These are phyloP conservation scores for Dryobota labecula DNA, from an alignment of 2,888 invertebrate species.

Conservation along the genomic window DNA sequence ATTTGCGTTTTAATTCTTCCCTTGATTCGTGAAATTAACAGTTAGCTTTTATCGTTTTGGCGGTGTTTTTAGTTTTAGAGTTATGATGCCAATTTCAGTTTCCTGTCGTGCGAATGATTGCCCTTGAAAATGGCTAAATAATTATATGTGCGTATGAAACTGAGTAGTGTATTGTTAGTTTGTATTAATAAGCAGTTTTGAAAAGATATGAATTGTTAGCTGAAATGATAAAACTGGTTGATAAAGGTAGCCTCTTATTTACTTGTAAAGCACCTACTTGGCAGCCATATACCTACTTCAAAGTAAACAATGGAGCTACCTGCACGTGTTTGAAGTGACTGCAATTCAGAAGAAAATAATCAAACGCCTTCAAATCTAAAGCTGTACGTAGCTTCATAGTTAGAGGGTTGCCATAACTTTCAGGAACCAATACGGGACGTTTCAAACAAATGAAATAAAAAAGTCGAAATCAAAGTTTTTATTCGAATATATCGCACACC, in stretches of 20 bases:
- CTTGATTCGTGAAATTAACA: constrained; percentile 24
- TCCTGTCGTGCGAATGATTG: constrained; percentile 48
- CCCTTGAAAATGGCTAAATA: constrained; percentile 47
- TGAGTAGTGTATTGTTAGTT: not conserved
- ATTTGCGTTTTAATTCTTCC: constrained; percentile 23
- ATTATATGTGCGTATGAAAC: constrained; percentile 9
- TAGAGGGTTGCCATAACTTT: no score
- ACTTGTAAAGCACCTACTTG: not conserved
- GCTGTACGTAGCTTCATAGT: not conserved
- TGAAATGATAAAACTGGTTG: not conserved
- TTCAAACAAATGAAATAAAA: no score
- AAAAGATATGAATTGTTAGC: constrained; percentile 2
- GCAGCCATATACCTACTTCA: not conserved
- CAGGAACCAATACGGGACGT: no score
- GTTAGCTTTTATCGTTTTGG: constrained; percentile 38
- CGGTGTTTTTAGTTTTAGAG: constrained; percentile 32
- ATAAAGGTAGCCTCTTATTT: not conserved
- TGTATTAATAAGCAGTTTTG: not conserved
- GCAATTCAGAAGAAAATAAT: not conserved
- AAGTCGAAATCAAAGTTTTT: no score
- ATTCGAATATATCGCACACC: no score
- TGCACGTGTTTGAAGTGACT: not conserved
- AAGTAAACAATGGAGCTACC: constrained; percentile 5
- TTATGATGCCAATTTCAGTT: constrained; percentile 51
- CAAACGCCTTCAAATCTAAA: not conserved